These are phyloP conservation scores for Cheilinus undulatus DNA, from an alignment of 2,113 vertebrate species.

Conservation along the genomic window DNA sequence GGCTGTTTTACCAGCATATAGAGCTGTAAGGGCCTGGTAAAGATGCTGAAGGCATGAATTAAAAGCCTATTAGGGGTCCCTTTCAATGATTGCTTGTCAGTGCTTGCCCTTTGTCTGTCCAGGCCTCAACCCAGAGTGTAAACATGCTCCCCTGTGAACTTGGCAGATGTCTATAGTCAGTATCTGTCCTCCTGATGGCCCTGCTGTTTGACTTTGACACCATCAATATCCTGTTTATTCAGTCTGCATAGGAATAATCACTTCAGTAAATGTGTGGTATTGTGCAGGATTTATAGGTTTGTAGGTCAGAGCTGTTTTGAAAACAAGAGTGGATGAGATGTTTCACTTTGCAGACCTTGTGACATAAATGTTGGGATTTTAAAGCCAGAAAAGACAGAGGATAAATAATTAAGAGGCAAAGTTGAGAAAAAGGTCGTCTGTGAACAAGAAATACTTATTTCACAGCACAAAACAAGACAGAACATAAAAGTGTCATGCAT, in stretches of 20 bases:
- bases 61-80: not conserved
- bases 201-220: slow-evolving; percentile 68
- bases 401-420: not conserved
- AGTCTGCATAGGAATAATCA: slow-evolving; percentile 77
- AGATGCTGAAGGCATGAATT: not conserved
- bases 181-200: slow-evolving; percentile 62
- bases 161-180: slow-evolving; percentile 71
- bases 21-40: not conserved
- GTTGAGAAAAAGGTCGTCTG: not conserved
- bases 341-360: slow-evolving; percentile 6
- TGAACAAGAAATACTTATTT: not conserved
- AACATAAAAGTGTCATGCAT: not conserved
- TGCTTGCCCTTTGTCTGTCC: slow-evolving; percentile 54
- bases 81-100: slow-evolving; percentile 46
- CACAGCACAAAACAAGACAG: not conserved
- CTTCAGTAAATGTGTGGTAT: slow-evolving; percentile 71
- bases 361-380: not conserved
- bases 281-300: slow-evolving; percentile 70
- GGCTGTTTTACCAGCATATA: slow-evolving; percentile 7
- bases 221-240: slow-evolving; percentile 81
- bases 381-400: not conserved
- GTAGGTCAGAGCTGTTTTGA: slow-evolving; percentile 54
- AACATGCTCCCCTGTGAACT: slow-evolving; percentile 68
- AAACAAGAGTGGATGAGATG: not conserved
- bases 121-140: slow-evolving; percentile 53